These are phyloP conservation scores for Chironomus striatipennis DNA, from an alignment of 1,140 invertebrate genomes.

Conservation along the genomic window DNA sequence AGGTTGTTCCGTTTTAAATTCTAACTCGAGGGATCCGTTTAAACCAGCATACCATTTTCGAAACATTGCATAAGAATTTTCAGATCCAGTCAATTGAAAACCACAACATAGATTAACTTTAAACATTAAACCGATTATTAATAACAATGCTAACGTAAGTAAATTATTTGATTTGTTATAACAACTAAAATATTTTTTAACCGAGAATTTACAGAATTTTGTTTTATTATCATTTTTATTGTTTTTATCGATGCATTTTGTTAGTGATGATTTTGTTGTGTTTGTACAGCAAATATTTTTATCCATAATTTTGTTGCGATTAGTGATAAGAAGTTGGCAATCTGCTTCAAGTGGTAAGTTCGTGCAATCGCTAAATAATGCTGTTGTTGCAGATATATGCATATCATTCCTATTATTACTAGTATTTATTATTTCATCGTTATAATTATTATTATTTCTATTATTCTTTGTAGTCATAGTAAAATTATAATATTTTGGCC, in stretches of 20 bases:
- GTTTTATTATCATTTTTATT: slow-evolving; percentile 3
- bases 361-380: too few species aligned
- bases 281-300: too few species aligned
- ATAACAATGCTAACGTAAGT: slow-evolving; percentile 17
- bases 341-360: too few species aligned
- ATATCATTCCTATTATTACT: not conserved
- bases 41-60: slow-evolving; percentile 79
- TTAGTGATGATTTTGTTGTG: too few species aligned
- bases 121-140: slow-evolving; percentile 17
- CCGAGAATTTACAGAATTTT: not conserved
- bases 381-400: not conserved
- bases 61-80: slow-evolving; percentile 82
- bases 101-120: slow-evolving; percentile 32
- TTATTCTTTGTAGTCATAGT: not conserved
- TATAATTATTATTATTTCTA: not conserved
- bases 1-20: slow-evolving; percentile 85
- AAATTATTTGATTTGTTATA: slow-evolving; percentile 15
- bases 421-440: not conserved
- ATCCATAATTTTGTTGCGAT: too few species aligned
- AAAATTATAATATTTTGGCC: not conserved
- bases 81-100: slow-evolving; percentile 73
- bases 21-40: slow-evolving; percentile 81
- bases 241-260: not conserved
- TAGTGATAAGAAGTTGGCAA: too few species aligned
- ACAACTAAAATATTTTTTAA: slow-evolving; percentile 21